phyloP scores from a whole-genome alignment of 2,888 invertebrate genomes.

The Tetragonula carbonaria region DNA sequence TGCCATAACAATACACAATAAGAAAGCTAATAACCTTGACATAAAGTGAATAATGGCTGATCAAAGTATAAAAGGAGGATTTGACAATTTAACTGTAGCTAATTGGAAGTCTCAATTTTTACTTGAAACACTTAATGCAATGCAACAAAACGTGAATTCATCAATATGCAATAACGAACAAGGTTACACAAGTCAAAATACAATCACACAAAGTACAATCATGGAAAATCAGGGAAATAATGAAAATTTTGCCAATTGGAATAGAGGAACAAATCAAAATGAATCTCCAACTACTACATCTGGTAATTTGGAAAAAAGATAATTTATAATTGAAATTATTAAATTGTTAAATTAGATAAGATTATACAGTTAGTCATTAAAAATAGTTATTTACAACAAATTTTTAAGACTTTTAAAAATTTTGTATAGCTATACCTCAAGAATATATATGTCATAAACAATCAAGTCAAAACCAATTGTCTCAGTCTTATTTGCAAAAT shows the following conservation, averaged over 20 bases:
- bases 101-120: slow-evolving; percentile 69
- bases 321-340: slow-evolving; percentile 1
- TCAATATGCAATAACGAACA: slow-evolving; percentile 57
- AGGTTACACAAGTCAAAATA: slow-evolving; percentile 46
- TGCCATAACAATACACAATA: slow-evolving; percentile 62
- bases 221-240: slow-evolving; percentile 21
- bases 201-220: neutral
- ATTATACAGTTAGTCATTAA: neutral
- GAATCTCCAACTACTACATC: slow-evolving; percentile 16
- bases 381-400: neutral
- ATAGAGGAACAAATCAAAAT: slow-evolving; percentile 48
- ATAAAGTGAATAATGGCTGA: slow-evolving; percentile 67
- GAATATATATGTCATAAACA: slow-evolving; percentile 47
- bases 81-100: neutral
- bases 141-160: slow-evolving; percentile 55
- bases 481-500: slow-evolving; percentile 60
- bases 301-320: slow-evolving; percentile 52
- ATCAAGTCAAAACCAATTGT: slow-evolving; percentile 11
- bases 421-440: slow-evolving; percentile 33
- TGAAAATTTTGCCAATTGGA: slow-evolving; percentile 32
- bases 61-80: slow-evolving; percentile 58
- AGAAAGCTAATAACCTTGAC: slow-evolving; percentile 70
- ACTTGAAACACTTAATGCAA: slow-evolving; percentile 36
- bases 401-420: slow-evolving; percentile 19
- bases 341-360: slow-evolving; percentile 2